phyloP scores from a whole-genome alignment of 1,140 invertebrate species.

The Asobara japonica region DNA sequence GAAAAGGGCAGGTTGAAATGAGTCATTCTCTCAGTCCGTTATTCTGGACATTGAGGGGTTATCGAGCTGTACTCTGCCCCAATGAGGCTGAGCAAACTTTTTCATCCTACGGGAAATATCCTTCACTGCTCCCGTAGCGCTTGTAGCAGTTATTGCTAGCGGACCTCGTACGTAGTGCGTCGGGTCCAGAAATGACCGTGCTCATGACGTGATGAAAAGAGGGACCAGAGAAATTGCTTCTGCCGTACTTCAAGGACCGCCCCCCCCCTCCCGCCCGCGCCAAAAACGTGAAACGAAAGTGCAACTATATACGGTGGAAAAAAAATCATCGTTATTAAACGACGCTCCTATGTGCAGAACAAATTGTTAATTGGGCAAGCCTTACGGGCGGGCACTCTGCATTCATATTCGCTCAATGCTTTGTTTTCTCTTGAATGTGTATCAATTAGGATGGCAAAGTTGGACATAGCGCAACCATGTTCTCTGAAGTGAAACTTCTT shows the following conservation, averaged over 20 bases:
- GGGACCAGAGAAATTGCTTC: background rate
- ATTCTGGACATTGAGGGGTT: conserved; percentile 30
- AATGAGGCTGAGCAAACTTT: conserved; percentile 24
- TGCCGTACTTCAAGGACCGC: background rate
- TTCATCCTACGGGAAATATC: conserved; percentile 33
- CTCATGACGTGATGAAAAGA: conserved; percentile 1
- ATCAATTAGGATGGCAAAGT: no score
- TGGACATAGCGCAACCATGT: no score
- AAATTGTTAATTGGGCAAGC: no score
- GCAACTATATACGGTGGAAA: background rate
- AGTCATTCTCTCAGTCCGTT: conserved; percentile 1
- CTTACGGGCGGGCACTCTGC: no score
- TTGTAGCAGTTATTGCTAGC: conserved; percentile 19
- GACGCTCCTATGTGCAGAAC: no score
- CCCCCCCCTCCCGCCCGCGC: no score
- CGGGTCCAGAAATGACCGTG: background rate
- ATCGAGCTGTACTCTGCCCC: background rate
- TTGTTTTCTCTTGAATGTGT: no score
- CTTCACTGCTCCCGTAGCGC: conserved; percentile 13
- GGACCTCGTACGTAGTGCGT: background rate
- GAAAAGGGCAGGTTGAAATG: background rate
- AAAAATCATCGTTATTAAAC: no score
- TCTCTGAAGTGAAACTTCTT: no score
- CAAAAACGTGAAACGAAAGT: background rate
- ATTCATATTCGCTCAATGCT: no score